Percentiles rank a stretch among this genome's conserved stretches.
These are phyloP conservation scores for Scyliorhinus canicula DNA, from an alignment of 2,797 vertebrate species.

Conservation along the genomic window DNA sequence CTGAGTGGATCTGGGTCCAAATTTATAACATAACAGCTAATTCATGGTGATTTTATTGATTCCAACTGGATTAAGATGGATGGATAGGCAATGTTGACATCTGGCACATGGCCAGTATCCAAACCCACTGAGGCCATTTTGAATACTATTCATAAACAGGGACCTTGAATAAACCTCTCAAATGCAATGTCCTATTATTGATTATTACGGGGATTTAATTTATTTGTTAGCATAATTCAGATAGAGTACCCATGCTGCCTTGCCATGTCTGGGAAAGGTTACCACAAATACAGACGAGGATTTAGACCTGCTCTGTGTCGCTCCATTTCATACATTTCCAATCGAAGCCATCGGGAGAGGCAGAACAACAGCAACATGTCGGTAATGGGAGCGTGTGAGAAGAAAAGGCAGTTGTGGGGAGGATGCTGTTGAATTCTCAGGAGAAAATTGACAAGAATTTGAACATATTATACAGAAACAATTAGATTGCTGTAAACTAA, in stretches of 20 bases:
- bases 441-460: not conserved
- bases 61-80: not conserved
- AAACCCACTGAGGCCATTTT: constrained; percentile 7
- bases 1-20: not conserved
- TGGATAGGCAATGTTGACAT: not conserved
- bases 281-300: not conserved
- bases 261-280: not conserved
- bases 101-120: not conserved
- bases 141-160: not conserved
- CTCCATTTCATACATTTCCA: not conserved
- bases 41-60: not conserved
- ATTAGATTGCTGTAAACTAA: not conserved
- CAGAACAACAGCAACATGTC: not conserved
- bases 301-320: not conserved
- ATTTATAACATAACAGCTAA: not conserved
- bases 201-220: not conserved
- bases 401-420: not conserved
- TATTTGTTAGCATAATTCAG: not conserved
- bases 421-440: not conserved
- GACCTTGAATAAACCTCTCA: not conserved
- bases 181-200: not conserved
- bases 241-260: not conserved
- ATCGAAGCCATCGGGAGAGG: not conserved
- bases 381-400: not conserved
- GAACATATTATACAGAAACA: not conserved